Percentiles rank a stretch among this genome's conserved stretches.
phyloP scores from a whole-genome alignment of 1,140 invertebrate genomes.

The Mactra quadrangularis region DNA sequence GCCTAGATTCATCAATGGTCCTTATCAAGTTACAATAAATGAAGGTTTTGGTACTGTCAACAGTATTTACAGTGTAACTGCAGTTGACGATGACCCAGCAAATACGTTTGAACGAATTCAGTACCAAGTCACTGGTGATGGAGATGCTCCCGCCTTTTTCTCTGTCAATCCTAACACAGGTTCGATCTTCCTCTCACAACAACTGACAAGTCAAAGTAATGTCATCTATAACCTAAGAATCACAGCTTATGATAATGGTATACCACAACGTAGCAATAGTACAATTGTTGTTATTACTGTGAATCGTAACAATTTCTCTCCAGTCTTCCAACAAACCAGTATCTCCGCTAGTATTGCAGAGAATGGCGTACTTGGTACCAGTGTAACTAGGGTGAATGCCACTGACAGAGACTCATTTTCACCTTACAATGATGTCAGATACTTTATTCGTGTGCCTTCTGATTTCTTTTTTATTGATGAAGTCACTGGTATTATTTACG shows the following conservation, averaged over 20 bases:
- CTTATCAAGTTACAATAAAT: slow-evolving; percentile 59
- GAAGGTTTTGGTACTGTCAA: slow-evolving; percentile 18
- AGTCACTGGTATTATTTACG: slow-evolving; percentile 23
- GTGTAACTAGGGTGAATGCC: slow-evolving; percentile 22
- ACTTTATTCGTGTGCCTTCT: background rate
- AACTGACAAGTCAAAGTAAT: slow-evolving; percentile 47
- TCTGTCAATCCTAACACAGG: slow-evolving; percentile 90
- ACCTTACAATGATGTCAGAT: slow-evolving; percentile 46
- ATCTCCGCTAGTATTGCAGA: slow-evolving; percentile 44
- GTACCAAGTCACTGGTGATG: slow-evolving; percentile 71
- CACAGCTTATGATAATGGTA: slow-evolving; percentile 68
- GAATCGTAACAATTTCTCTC: slow-evolving; percentile 66
- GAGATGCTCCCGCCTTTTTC: slow-evolving; percentile 85
- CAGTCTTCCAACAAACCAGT: slow-evolving; percentile 19
- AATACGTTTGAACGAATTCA: slow-evolving; percentile 62
- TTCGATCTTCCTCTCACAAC: slow-evolving; percentile 51
- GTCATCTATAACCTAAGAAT: slow-evolving; percentile 68
- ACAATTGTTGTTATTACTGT: slow-evolving; percentile 68
- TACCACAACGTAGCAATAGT: slow-evolving; percentile 64
- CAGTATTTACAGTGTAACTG: slow-evolving; percentile 57
- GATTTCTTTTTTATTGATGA: slow-evolving; percentile 47
- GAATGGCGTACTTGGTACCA: slow-evolving; percentile 23
- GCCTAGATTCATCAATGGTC: slow-evolving; percentile 70
- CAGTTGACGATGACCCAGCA: slow-evolving; percentile 66
- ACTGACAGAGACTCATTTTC: slow-evolving; percentile 38